Evolutionary conservation across 1,140 invertebrate genomes (phyloP).

Genomic region (Lanistes nyassanus): DNA sequence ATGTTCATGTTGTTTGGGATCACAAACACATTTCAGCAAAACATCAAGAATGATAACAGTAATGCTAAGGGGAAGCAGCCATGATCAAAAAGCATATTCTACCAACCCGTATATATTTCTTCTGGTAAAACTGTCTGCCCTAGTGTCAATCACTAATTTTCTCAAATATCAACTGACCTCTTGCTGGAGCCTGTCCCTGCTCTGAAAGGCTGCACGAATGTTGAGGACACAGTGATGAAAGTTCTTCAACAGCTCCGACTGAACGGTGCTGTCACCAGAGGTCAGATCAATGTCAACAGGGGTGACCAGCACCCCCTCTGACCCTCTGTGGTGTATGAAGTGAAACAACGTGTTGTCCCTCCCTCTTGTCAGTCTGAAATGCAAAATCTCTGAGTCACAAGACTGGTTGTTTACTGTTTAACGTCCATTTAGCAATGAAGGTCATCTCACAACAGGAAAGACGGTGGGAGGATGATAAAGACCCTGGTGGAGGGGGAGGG

Average conservation of each 20-base stretch:
- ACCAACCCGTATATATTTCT: not conserved
- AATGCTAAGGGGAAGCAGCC: not conserved
- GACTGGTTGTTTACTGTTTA: too few species aligned
- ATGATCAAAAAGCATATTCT: not conserved
- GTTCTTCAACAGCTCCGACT: slow-evolving; percentile 57
- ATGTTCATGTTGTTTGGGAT: not conserved
- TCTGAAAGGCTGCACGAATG: slow-evolving; percentile 57
- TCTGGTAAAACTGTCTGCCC: not conserved
- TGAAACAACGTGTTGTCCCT: slow-evolving; percentile 61
- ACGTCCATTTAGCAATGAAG: too few species aligned
- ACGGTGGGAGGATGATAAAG: too few species aligned
- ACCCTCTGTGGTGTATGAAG: slow-evolving; percentile 59
- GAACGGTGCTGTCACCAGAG: slow-evolving; percentile 37
- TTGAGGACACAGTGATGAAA: slow-evolving; percentile 60
- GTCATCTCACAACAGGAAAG: not conserved
- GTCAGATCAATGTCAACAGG: slow-evolving; percentile 44
- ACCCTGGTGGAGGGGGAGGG: too few species aligned
- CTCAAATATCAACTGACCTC: not conserved
- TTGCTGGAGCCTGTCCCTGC: slow-evolving; percentile 4
- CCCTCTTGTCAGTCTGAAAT: slow-evolving; percentile 58
- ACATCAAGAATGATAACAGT: not conserved
- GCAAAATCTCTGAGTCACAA: not conserved
- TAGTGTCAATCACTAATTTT: not conserved
- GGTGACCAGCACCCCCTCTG: slow-evolving; percentile 62
- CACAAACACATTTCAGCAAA: not conserved